Conservation (phyloP, 2,888 invertebrate genomes). For the Gymnosoma rotundatum region DNA sequence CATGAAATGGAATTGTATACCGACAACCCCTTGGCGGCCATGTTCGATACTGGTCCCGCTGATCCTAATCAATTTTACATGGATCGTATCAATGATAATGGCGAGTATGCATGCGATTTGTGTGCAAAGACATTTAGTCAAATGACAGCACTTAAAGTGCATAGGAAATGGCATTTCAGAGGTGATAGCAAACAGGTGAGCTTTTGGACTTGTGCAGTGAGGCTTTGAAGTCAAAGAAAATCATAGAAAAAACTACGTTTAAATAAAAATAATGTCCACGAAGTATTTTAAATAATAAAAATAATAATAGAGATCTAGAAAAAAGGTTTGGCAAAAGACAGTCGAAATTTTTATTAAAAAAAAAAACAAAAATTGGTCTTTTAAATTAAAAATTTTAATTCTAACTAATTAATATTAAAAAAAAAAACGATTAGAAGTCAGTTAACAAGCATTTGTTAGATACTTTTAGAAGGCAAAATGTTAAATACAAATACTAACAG, state of each 20-base stretch:
- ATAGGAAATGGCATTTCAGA: constrained; percentile 83
- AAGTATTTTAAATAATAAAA: constrained; percentile 22
- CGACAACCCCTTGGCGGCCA: constrained; percentile 81
- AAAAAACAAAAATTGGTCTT: not conserved
- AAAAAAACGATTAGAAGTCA: not conserved
- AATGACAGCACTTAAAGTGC: constrained; percentile 82
- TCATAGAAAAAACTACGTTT: constrained; percentile 29
- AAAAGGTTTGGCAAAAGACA: constrained; percentile 63
- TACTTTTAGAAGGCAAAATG: not conserved
- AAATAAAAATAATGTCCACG: constrained; percentile 57
- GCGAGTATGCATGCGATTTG: constrained; percentile 82
- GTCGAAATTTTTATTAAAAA: constrained; percentile 37
- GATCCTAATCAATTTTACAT: constrained; percentile 81
- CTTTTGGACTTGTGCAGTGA: constrained; percentile 81
- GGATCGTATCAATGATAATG: constrained; percentile 81
- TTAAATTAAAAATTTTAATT: not conserved
- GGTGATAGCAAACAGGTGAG: constrained; percentile 83
- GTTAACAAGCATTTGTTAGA: not conserved
- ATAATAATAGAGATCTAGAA: constrained; percentile 12
- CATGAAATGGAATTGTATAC: constrained; percentile 81
- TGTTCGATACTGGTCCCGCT: constrained; percentile 82
- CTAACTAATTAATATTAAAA: not conserved
- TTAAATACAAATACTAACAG: not conserved
- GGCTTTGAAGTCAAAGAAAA: constrained; percentile 72
- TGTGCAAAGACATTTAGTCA: constrained; percentile 82